Percentiles rank a stretch among this genome's conserved stretches.
Evolutionary conservation across 2,888 invertebrate species (phyloP).

Genomic region (Ametastegia equiseti): DNA sequence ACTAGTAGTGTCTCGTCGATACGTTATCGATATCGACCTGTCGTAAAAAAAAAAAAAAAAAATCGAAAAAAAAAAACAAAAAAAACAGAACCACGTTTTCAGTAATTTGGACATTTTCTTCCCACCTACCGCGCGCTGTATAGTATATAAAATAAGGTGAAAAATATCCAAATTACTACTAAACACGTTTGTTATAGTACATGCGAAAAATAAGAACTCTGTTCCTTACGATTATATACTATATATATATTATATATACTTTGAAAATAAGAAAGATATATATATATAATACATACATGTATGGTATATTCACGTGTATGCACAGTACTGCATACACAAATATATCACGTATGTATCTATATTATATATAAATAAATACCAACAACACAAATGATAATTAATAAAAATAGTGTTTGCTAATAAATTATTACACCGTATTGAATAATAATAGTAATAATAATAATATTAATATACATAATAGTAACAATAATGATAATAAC

Average conservation of each 20-base stretch:
- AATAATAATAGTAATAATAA: not conserved
- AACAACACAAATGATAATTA: constrained; percentile 14
- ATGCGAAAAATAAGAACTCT: constrained; percentile 31
- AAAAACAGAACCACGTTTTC: not conserved
- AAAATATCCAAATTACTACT: constrained; percentile 10
- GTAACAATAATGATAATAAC: constrained; percentile 1
- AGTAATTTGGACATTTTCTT: constrained; percentile 11
- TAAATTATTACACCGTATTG: constrained; percentile 28
- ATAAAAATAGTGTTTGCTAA: constrained; percentile 24
- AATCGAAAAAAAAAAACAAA: too few species aligned
- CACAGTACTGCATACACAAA: not conserved
- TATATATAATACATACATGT: not conserved
- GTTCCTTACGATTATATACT: constrained; percentile 38
- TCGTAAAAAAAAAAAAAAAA: not conserved
- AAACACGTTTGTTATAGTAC: not conserved
- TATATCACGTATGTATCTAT: too few species aligned
- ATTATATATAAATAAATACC: not conserved
- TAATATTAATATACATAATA: not conserved
- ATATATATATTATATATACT: not conserved
- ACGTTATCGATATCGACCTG: constrained; percentile 45
- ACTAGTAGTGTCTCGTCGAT: constrained; percentile 63
- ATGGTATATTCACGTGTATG: not conserved
- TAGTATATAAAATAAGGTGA: not conserved
- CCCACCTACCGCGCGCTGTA: not conserved
- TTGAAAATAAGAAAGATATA: too few species aligned